Base-by-base conservation (phyloP, 2,888 invertebrate genomes). In the Apomyelois bistriatella region DNA sequence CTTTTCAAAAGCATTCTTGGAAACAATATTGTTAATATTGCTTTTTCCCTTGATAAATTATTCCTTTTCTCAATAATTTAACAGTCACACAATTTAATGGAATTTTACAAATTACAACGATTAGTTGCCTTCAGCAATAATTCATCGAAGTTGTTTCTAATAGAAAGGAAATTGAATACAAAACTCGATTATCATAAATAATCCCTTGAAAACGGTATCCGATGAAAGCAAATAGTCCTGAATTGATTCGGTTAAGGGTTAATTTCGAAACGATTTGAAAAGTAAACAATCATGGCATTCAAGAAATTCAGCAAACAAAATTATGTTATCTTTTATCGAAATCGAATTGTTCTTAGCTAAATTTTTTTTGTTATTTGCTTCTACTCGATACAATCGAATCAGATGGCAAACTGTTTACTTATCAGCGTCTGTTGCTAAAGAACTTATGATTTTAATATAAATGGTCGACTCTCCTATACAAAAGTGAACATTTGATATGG, bases 81-180 rank as follows among this genome's bases (percentile, higher is more conserved):
- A 42, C 40, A 48, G 38, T 42, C 48, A 28, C 28, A 8, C 12
- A 40, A 53, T 52, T 46, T 42, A 49, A 49, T 58, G 48, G 53
- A 49, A 57, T 42, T 38, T 49, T 46, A 58, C 55, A 60, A 60
- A 56, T 60, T 52, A 52, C 40, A 46, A 48, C 66, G 65, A 65
- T 72, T 68, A 68, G 61, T 70, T 70, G 64, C 72, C 63, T 66
- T 70, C 66, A 68, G 64, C 65, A 57, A 72, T 79, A 74, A 77
- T 69, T 80, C 72, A 74, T 64, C 69, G 67, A 74, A 65, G 60
- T 62, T 65, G 58, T 70, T 70, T 64, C 65, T 72, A 72, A 71
- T 70, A 70, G 74, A 75, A 72, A 73, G 82, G 81, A 82, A 80
- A 82, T 82, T 79, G 79, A 72, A 78, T 65, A 75, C 78, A 74